Percentiles rank a stretch among this genome's conserved stretches.
Conservation (phyloP, 2,113 vertebrate species). For the Brachionichthys hirsutus region DNA sequence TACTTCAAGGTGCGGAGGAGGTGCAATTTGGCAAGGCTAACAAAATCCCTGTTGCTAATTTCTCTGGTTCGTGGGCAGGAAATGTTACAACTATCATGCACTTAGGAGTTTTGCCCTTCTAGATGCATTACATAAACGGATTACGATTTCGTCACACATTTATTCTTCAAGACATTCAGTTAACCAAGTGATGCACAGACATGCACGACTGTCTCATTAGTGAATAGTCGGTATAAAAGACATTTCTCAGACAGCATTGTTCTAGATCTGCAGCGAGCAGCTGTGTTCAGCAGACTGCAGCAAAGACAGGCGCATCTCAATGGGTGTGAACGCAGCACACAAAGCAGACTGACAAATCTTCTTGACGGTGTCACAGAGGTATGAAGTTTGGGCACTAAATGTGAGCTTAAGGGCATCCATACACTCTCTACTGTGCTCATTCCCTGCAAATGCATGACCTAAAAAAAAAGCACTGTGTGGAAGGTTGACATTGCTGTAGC, state of each 20-base stretch:
- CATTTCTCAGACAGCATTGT: background rate
- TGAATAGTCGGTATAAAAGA: background rate
- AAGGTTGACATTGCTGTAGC: conserved; percentile 16
- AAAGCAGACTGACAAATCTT: conserved; percentile 44
- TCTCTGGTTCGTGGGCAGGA: too few species aligned
- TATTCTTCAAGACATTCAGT: too few species aligned
- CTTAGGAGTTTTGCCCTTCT: too few species aligned
- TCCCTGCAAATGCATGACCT: conserved; percentile 14
- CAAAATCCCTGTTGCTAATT: too few species aligned
- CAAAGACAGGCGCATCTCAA: conserved; percentile 24
- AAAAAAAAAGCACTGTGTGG: conserved; percentile 2
- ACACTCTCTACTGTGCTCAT: conserved; percentile 10
- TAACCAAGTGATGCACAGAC: background rate
- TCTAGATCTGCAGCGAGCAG: conserved; percentile 18
- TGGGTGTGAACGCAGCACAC: conserved; percentile 33
- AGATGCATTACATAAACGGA: too few species aligned
- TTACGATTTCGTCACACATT: too few species aligned
- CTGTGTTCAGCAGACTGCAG: conserved; percentile 28
- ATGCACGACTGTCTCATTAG: too few species aligned
- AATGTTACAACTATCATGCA: too few species aligned
- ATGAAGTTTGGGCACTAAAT: conserved; percentile 36
- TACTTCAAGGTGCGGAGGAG: too few species aligned
- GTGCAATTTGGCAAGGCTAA: too few species aligned
- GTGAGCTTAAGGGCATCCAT: conserved; percentile 34
- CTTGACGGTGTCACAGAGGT: conserved; percentile 23